Evolutionary conservation across 2,797 vertebrate species (phyloP).

Genomic region (Aulostomus chinensis): DNA sequence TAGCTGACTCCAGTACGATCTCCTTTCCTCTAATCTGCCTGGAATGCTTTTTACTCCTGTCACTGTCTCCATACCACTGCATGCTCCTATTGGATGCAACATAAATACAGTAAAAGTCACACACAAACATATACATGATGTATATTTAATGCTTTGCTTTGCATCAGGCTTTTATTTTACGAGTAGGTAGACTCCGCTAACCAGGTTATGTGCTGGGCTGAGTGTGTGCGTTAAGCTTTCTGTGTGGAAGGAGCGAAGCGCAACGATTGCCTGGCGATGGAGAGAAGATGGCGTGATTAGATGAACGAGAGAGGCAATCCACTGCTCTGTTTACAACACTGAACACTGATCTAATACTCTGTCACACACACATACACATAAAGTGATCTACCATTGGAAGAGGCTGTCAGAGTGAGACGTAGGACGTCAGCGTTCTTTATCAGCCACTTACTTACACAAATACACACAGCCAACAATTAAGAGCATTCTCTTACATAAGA

Average conservation of each 20-base stretch:
- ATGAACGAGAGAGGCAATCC: slow-evolving; percentile 77
- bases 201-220: slow-evolving; percentile 26
- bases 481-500: no score
- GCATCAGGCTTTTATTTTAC: slow-evolving; percentile 22
- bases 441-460: slow-evolving; percentile 33
- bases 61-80: background rate
- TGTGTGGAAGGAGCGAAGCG: slow-evolving; percentile 43
- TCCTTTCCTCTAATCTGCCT: slow-evolving; percentile 27
- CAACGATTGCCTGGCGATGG: slow-evolving; percentile 75
- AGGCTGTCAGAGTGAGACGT: slow-evolving; percentile 70
- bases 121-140: background rate
- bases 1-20: slow-evolving; percentile 20
- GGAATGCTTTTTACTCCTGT: slow-evolving; percentile 6
- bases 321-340: slow-evolving; percentile 69
- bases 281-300: slow-evolving; percentile 81
- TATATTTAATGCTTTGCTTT: slow-evolving; percentile 21
- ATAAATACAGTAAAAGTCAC: slow-evolving; percentile 2
- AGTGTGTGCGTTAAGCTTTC: slow-evolving; percentile 19
- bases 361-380: slow-evolving; percentile 30
- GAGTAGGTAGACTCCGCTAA: slow-evolving; percentile 34
- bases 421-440: slow-evolving; percentile 59
- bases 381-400: slow-evolving; percentile 60
- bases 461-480: slow-evolving; percentile 17
- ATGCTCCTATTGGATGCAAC: no score
- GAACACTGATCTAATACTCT: slow-evolving; percentile 69